Percentiles rank a stretch among this genome's conserved stretches.
phyloP scores from a whole-genome alignment of 2,113 vertebrate genomes.

The Terrapene triunguis region DNA sequence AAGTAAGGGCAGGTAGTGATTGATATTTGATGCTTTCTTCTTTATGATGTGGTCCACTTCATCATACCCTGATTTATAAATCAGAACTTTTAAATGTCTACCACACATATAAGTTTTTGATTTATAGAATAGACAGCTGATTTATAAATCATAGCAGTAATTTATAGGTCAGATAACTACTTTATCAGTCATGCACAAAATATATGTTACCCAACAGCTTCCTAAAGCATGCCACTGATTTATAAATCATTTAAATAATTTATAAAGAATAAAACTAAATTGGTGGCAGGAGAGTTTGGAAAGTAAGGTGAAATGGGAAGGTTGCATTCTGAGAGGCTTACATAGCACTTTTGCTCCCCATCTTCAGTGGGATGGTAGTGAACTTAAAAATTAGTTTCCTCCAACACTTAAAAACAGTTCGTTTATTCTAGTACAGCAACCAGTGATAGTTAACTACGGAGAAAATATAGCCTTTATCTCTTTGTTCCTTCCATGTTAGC shows the following conservation, averaged over 20 bases:
- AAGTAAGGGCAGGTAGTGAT: background rate
- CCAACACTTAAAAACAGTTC: background rate
- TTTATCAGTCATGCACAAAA: constrained; percentile 50
- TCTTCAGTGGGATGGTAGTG: background rate
- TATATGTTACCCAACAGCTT: constrained; percentile 30
- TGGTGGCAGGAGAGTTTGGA: background rate
- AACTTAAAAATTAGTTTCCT: background rate
- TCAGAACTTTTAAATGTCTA: constrained; percentile 57
- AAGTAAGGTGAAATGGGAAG: background rate
- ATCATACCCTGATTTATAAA: constrained; percentile 46
- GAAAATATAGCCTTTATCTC: background rate
- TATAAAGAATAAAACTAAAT: constrained; percentile 19
- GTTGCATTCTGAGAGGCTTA: background rate
- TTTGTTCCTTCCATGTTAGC: background rate
- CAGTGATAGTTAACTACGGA: rapidly evolving
- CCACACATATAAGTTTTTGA: constrained; percentile 18
- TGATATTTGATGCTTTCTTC: background rate
- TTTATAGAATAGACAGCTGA: constrained; percentile 62
- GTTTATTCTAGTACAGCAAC: background rate
- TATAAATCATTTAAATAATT: constrained; percentile 27
- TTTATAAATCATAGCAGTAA: constrained; percentile 57
- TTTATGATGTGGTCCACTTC: constrained; percentile 8
- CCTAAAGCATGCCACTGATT: constrained; percentile 17
- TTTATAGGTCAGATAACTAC: constrained; percentile 56
- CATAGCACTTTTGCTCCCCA: background rate